phyloP scores from a whole-genome alignment of 2,797 vertebrate genomes.

The Sparidentex hasta region DNA sequence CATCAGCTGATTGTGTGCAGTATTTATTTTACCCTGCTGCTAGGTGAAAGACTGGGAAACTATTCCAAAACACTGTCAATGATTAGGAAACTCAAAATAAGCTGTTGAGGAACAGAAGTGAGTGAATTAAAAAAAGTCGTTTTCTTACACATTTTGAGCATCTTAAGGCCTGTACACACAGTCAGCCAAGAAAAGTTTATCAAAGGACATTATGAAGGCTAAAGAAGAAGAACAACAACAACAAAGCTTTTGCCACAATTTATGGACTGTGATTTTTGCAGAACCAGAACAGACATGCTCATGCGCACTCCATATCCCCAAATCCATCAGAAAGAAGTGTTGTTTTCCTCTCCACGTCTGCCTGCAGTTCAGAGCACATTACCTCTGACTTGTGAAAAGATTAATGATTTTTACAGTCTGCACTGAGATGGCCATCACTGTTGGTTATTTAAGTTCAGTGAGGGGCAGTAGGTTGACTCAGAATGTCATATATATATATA shows the following conservation, averaged over 20 bases:
- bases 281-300: background rate
- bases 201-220: constrained; percentile 16
- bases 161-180: background rate
- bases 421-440: too few relatives aligned
- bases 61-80: background rate
- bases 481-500: too few relatives aligned
- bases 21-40: constrained; percentile 19
- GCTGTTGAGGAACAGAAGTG: background rate
- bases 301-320: background rate
- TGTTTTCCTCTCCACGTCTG: background rate
- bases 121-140: constrained; percentile 15
- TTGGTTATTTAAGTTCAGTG: too few relatives aligned
- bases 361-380: too few relatives aligned
- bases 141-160: background rate
- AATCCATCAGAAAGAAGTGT: background rate
- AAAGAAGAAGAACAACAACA: background rate
- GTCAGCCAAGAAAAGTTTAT: constrained; percentile 1
- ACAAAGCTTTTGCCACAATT: constrained; percentile 22
- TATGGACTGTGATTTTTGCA: background rate
- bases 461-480: too few relatives aligned
- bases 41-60: background rate
- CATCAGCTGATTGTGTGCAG: constrained; percentile 10
- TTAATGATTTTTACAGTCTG: background rate
- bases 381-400: background rate
- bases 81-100: background rate